Conservation (phyloP, 2,888 invertebrate genomes). For the Drosophila pseudotalamancana region DNA sequence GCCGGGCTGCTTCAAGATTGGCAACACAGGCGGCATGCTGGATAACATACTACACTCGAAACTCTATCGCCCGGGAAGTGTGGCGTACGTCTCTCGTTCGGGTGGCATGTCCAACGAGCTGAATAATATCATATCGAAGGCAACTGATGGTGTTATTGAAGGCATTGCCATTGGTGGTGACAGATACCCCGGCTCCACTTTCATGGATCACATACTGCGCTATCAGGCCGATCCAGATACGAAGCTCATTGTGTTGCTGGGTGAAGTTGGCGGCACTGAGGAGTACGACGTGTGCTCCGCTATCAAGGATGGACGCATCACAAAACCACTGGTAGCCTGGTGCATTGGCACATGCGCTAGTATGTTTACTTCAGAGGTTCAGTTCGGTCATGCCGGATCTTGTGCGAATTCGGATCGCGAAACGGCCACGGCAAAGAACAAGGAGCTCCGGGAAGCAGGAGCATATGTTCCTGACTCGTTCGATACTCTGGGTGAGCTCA, state of each 20-base stretch:
- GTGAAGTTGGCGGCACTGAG: conserved; percentile 99
- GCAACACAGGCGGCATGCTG: conserved; percentile 99
- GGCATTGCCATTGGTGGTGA: conserved; percentile 99
- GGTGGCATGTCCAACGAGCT: conserved; percentile 99
- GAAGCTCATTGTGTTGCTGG: conserved; percentile 97
- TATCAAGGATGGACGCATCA: conserved; percentile 91
- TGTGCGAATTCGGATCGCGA: conserved; percentile 97
- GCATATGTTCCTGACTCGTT: conserved; percentile 97
- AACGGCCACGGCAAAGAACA: conserved; percentile 97
- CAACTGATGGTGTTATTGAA: conserved; percentile 98
- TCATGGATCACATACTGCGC: conserved; percentile 98
- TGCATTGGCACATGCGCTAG: conserved; percentile 97
- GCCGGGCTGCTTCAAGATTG: conserved; percentile 99
- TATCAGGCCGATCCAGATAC: conserved; percentile 92
- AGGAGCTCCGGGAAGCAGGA: conserved; percentile 91
- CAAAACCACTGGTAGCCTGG: conserved; percentile 98
- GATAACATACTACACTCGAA: conserved; percentile 99
- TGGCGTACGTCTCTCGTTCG: conserved; percentile 98
- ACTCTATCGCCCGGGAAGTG: conserved; percentile 97
- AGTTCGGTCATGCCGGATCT: conserved; percentile 99
- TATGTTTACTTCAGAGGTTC: conserved; percentile 95
- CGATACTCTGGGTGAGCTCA: conserved; percentile 93
- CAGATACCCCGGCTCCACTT: conserved; percentile 98
- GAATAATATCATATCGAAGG: conserved; percentile 98
- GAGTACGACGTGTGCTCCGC: conserved; percentile 98